phyloP scores from a whole-genome alignment of 1,140 invertebrate genomes.

The Yoshiicerus persimilis region DNA sequence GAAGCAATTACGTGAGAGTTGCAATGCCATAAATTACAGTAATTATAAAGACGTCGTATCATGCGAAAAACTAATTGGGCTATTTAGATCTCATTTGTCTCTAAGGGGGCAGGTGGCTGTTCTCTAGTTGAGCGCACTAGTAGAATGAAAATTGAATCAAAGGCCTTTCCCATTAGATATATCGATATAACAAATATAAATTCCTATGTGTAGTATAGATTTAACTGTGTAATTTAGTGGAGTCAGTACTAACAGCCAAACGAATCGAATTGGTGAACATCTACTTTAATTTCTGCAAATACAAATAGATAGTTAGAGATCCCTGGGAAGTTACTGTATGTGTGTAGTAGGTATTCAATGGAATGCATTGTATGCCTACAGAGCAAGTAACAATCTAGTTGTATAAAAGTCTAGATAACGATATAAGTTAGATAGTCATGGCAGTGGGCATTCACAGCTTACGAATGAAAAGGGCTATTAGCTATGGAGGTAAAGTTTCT shows the following conservation, averaged over 20 bases:
- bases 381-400: neutral
- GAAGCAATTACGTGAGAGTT: slow-evolving; percentile 17
- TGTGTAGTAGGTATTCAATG: neutral
- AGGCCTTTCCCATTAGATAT: neutral
- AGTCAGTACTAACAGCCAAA: neutral
- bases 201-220: neutral
- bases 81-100: slow-evolving; percentile 20
- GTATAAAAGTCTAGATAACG: too few species aligned
- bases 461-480: neutral
- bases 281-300: neutral
- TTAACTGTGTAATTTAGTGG: neutral
- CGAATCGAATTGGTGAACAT: neutral
- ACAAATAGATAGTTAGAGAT: neutral
- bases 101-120: neutral
- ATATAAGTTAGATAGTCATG: neutral
- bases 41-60: slow-evolving; percentile 14
- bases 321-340: too few species aligned
- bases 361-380: neutral
- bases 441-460: neutral
- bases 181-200: neutral
- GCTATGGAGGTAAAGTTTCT: neutral
- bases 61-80: slow-evolving; percentile 19
- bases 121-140: neutral
- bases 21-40: slow-evolving; percentile 13
- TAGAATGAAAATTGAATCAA: neutral